Evolutionary conservation across 1,140 invertebrate species (phyloP).

Genomic region (Panagrolaimus sp.): DNA sequence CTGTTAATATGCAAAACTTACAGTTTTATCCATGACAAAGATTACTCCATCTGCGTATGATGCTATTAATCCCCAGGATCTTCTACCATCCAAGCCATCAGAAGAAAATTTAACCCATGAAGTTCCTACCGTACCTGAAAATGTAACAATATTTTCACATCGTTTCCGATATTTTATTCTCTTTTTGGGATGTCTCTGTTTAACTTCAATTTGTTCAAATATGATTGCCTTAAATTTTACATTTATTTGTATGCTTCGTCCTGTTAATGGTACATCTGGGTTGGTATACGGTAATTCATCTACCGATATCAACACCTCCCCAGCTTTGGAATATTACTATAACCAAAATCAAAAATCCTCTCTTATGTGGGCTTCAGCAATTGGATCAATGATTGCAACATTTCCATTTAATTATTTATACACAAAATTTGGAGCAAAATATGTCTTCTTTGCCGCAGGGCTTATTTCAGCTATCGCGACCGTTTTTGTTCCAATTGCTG

Average conservation of each 20-base stretch:
- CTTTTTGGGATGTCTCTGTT: slow-evolving; percentile 14
- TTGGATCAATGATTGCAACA: background rate
- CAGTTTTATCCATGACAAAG: too few relatives aligned
- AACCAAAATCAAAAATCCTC: background rate
- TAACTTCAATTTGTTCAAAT: slow-evolving; percentile 23
- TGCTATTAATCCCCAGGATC: too few relatives aligned
- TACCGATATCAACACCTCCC: background rate
- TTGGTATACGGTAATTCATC: background rate
- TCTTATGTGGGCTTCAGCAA: slow-evolving; percentile 10
- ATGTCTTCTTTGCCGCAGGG: background rate
- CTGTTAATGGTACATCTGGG: background rate
- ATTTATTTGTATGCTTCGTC: slow-evolving; percentile 20
- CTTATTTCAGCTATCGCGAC: background rate
- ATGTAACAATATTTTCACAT: too few relatives aligned
- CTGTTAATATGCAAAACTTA: too few relatives aligned
- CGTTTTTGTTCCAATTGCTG: background rate
- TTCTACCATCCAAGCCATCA: too few relatives aligned
- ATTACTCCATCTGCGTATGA: too few relatives aligned
- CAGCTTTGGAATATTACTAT: slow-evolving; percentile 9
- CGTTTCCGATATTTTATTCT: slow-evolving; percentile 18
- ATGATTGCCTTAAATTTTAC: slow-evolving; percentile 21
- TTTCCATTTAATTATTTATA: background rate
- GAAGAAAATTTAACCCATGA: too few relatives aligned
- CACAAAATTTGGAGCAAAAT: slow-evolving; percentile 3
- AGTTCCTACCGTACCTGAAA: too few relatives aligned